Percentiles rank a stretch among this genome's conserved stretches.
phyloP scores from a whole-genome alignment of 1,140 invertebrate genomes.

The Dolichoris vasculosae region DNA sequence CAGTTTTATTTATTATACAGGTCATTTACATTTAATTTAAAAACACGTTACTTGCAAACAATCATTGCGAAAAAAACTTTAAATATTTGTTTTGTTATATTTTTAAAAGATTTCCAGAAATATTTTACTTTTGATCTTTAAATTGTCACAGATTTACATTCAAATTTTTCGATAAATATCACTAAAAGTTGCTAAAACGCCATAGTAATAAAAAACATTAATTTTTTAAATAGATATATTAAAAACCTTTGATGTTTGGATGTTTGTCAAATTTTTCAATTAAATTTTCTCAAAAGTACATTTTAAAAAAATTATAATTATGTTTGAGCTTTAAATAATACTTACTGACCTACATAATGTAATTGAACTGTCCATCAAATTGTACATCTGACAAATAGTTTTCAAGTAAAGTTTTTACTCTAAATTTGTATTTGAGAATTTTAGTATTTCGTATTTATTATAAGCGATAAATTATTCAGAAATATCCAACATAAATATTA shows the following conservation, averaged over 20 bases:
- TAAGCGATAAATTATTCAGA: too few species aligned
- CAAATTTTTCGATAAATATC: not conserved
- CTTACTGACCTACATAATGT: not conserved
- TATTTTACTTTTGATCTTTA: not conserved
- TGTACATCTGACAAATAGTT: not conserved
- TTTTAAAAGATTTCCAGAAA: not conserved
- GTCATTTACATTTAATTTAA: too few species aligned
- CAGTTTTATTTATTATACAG: too few species aligned
- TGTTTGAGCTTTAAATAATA: not conserved
- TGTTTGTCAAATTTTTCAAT: not conserved
- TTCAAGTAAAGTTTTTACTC: not conserved
- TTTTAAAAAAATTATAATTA: slow-evolving; percentile 3
- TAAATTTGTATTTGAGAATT: not conserved
- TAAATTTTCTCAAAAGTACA: not conserved
- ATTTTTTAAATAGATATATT: not conserved
- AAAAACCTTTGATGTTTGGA: not conserved
- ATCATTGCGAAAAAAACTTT: too few species aligned
- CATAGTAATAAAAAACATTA: not conserved
- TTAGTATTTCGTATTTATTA: too few species aligned
- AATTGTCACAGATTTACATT: not conserved
- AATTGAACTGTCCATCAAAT: slow-evolving; percentile 23
- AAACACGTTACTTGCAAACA: too few species aligned
- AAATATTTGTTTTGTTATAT: too few species aligned
- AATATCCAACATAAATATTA: too few species aligned
- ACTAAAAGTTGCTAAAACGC: not conserved